These are phyloP conservation scores for Steromphala cineraria DNA, from an alignment of 2,888 invertebrate genomes.

Conservation along the genomic window DNA sequence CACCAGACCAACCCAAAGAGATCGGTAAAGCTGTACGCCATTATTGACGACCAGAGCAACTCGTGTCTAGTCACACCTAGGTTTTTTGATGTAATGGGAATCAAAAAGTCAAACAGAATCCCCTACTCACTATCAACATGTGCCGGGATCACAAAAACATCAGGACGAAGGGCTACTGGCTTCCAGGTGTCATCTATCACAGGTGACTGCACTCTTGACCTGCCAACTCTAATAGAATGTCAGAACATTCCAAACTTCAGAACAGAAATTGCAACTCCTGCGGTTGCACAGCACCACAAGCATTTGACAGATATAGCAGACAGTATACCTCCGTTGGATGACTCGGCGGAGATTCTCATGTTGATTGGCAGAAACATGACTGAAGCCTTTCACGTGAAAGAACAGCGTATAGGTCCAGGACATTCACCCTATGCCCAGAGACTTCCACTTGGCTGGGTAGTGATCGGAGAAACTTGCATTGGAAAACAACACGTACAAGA, in stretches of 20 bases:
- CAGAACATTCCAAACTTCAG: constrained; percentile 27
- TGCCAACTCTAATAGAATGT: constrained; percentile 36
- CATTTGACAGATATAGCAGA: constrained; percentile 29
- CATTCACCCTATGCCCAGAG: constrained; percentile 35
- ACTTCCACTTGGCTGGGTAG: constrained; percentile 33
- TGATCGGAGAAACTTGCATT: constrained; percentile 40
- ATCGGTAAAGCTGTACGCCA: constrained; percentile 14
- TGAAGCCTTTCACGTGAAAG: constrained; percentile 38
- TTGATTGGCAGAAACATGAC: constrained; percentile 33
- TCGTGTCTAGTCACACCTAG: constrained; percentile 20
- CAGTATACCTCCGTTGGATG: constrained; percentile 25
- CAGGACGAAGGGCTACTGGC: constrained; percentile 19
- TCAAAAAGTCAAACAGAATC: background rate
- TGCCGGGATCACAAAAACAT: constrained; percentile 24
- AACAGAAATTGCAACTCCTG: constrained; percentile 35
- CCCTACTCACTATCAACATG: constrained; percentile 32
- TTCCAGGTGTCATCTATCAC: constrained; percentile 23
- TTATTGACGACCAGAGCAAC: constrained; percentile 35
- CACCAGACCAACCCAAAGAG: background rate
- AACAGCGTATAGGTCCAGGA: constrained; percentile 32
- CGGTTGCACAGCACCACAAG: no score
- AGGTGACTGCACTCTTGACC: background rate
- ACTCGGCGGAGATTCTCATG: constrained; percentile 26
- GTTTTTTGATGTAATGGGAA: background rate
- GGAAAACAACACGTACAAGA: constrained; percentile 33